Base-by-base conservation (phyloP, 1,140 invertebrate species). In the Diorhabda carinulata region DNA sequence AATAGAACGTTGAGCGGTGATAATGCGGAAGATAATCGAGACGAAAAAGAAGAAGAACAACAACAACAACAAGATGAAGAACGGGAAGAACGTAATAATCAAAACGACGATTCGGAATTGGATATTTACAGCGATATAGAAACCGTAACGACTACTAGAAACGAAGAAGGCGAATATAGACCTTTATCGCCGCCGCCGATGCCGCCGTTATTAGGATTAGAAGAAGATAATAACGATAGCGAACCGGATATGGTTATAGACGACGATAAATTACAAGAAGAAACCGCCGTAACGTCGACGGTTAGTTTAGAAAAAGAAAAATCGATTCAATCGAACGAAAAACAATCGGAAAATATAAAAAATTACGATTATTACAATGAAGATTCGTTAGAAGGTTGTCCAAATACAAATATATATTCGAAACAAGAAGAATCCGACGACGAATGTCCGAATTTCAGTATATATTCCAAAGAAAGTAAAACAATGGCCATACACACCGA, bases 401-500 rank as follows among this genome's bases (percentile, higher is more conserved):
- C 70, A n/a, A 72, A 73, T n/a, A 57, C 43, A 8, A 67, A 69
- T 47, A 66, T 66, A 10, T 70, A 59, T 68, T 71, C 66, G 57
- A 71, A 68, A 10, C 71, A n/a, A 69, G 67, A 70, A 43, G 85
- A 86, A 66, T 87, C 86, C 2, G 87, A 89, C 73, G 87, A 89
- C 1, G 90, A 91, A 69, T 93, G 91, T 83, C 92, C 92, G 3
- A 93, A 93, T 77, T 92, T 92, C 77, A 91, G 89, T 3, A 91
- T 93, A 66, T 93, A 93, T 80, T 93, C 91, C 0, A 87, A 89
- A 3, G 86, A 91, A 72, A 92, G 90, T 42, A 90, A 92, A 78
- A 87, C 90, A 66, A 87, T 93, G 45, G 90, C 90, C 0, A 85
- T 88, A 70, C 82, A 82, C 47, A 83, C 83, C 3, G 81, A 85